Base-by-base conservation (phyloP, 1,140 invertebrate genomes). In the Drosophila malerkotliana region DNA sequence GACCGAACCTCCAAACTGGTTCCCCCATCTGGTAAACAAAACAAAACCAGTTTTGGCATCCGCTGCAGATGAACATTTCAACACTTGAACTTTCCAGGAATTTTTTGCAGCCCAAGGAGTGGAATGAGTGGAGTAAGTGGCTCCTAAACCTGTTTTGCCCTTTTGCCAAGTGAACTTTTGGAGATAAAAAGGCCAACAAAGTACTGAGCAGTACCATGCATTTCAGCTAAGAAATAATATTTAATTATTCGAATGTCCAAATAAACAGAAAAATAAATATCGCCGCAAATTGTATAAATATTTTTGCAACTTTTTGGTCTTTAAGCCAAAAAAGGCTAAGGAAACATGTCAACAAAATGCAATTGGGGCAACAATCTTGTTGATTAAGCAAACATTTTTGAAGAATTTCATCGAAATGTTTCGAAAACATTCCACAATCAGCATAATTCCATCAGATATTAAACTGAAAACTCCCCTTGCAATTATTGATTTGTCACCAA, bases 81-180 rank as follows among this genome's bases (percentile, higher is more conserved):
- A 79, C 61, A 79, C 74, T 85, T 85, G 82, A 85, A 87, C 82
- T 87, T 82, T 87, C 66, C 83, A 56, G 82, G 82, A 87, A 87
- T 85, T 78, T 45, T 56, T 44, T 3, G 57, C 48, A 62, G 66
- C 34, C 71, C 41, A 39, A 63, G 68, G 45, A 64, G 34, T 45
- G 49, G 49, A 37, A n/a, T 18, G 34, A n/a, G 12, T 6, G 37
- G 34, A 30, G 30, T 12, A 14, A 48, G 30, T 26, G 28, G 30
- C 28, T 32, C 37, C 24, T 6, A 44, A 37, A 77, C 49, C 60
- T 41, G 39, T 32, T 55, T 66, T 34, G 21, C 15, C 21, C 41
- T 21, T 21, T 21, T 21, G 21, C 21, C 21, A 21, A 21, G 48
- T 64, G 63, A 21, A 37, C 51, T 37, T 30, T 37, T 51, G n/a